Percentiles rank a stretch among this genome's conserved stretches.
phyloP scores from a whole-genome alignment of 2,888 invertebrate species.

The Nasonovia ribisnigri region DNA sequence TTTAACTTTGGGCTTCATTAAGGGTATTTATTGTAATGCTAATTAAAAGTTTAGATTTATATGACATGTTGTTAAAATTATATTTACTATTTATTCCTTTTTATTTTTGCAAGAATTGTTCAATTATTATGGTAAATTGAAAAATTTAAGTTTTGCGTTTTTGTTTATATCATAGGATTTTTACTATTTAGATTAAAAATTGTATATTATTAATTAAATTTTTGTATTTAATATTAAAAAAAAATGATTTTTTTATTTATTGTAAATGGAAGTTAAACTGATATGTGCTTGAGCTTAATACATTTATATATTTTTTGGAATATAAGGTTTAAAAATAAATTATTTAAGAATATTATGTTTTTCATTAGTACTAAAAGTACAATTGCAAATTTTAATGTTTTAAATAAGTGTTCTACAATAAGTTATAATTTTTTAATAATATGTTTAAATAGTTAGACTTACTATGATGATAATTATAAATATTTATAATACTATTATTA shows the following conservation, averaged over 20 bases:
- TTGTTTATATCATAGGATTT: conserved; percentile 55
- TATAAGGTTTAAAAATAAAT: conserved; percentile 50
- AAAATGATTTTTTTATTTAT: conserved; percentile 36
- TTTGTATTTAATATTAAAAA: conserved; percentile 49
- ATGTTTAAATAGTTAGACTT: conserved; percentile 50
- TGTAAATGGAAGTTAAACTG: conserved; percentile 53
- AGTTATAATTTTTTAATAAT: conserved; percentile 42
- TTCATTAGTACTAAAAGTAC: conserved; percentile 49
- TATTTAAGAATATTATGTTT: conserved; percentile 47
- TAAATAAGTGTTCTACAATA: conserved; percentile 47
- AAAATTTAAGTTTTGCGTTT: conserved; percentile 57
- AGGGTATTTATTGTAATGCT: conserved; percentile 61
- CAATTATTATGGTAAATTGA: conserved; percentile 60
- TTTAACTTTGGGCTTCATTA: conserved; percentile 61
- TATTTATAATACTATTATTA: conserved; percentile 55
- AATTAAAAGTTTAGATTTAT: conserved; percentile 60
- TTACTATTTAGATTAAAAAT: conserved; percentile 55
- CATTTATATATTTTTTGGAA: conserved; percentile 49
- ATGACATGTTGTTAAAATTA: conserved; percentile 63
- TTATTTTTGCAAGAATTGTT: conserved; percentile 54
- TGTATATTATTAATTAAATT: conserved; percentile 46
- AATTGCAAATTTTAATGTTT: conserved; percentile 54
- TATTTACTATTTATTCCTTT: conserved; percentile 60
- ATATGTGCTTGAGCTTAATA: conserved; percentile 60
- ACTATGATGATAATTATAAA: conserved; percentile 31